Conservation (phyloP, 2,113 vertebrate species). For the Gopherus evgoodei region DNA sequence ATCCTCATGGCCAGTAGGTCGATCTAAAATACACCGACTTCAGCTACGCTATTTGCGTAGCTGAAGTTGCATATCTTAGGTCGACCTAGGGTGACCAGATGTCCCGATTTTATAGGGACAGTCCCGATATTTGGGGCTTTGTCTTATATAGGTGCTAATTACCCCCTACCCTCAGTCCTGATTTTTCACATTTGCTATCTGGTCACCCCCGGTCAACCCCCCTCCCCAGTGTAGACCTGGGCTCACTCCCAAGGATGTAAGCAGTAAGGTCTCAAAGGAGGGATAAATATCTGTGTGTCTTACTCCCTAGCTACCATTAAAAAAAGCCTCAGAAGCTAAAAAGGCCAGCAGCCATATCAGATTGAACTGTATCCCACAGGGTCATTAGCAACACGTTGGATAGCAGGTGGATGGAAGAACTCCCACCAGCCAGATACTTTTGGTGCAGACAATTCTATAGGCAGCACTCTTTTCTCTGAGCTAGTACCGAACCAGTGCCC, state of each 20-base stretch:
- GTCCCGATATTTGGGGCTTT: too few species aligned
- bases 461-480: not conserved
- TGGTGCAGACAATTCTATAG: not conserved
- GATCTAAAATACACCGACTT: too few species aligned
- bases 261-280: not conserved
- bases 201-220: too few species aligned
- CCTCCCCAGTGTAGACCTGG: too few species aligned
- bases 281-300: fast-evolving
- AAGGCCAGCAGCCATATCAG: not conserved
- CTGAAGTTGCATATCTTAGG: too few species aligned
- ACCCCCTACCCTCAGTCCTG: too few species aligned
- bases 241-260: not conserved
- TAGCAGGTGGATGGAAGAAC: not conserved
- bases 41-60: too few species aligned
- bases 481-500: not conserved
- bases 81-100: too few species aligned
- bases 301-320: not conserved
- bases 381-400: not conserved
- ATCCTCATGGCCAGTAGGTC: too few species aligned
- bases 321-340: not conserved
- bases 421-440: not conserved
- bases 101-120: too few species aligned
- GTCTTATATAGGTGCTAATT: too few species aligned
- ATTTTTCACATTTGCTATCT: too few species aligned
- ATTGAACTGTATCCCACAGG: not conserved